These are phyloP conservation scores for Tursiops truncatus DNA, from an alignment of 2,113 vertebrate species.

Conservation along the genomic window DNA sequence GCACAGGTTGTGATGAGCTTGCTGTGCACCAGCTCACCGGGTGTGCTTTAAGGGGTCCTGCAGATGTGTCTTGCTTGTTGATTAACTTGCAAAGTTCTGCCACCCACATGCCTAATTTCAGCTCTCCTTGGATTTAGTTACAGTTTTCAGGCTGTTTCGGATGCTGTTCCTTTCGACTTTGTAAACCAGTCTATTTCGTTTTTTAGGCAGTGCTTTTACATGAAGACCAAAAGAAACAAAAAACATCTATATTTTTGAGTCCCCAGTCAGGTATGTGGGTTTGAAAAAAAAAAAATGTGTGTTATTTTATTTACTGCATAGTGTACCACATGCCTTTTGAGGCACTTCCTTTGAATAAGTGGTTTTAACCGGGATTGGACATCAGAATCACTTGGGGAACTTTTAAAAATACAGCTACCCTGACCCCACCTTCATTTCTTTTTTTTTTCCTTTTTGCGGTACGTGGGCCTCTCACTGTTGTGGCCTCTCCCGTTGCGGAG, in stretches of 20 bases:
- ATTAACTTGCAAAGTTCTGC: conserved; percentile 26
- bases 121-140: conserved; percentile 41
- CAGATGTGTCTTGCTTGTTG: neutral
- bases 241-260: conserved; percentile 89
- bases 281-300: conserved; percentile 40
- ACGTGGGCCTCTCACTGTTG: too few species aligned
- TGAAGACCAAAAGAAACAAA: conserved; percentile 92
- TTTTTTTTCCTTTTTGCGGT: too few species aligned
- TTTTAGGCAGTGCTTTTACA: conserved; percentile 85
- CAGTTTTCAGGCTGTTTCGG: conserved; percentile 46
- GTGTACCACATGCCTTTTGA: conserved; percentile 70
- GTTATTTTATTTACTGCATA: conserved; percentile 53
- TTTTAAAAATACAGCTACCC: neutral
- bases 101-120: neutral
- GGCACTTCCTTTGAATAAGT: neutral
- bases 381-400: conserved; percentile 12
- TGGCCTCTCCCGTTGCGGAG: too few species aligned
- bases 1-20: neutral
- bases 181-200: conserved; percentile 69
- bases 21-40: neutral
- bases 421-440: neutral
- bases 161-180: conserved; percentile 58
- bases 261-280: conserved; percentile 91
- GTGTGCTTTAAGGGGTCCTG: neutral
- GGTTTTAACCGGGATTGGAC: neutral